Evolutionary conservation across 2,888 invertebrate genomes (phyloP).

Genomic region (Hydraecia micacea): DNA sequence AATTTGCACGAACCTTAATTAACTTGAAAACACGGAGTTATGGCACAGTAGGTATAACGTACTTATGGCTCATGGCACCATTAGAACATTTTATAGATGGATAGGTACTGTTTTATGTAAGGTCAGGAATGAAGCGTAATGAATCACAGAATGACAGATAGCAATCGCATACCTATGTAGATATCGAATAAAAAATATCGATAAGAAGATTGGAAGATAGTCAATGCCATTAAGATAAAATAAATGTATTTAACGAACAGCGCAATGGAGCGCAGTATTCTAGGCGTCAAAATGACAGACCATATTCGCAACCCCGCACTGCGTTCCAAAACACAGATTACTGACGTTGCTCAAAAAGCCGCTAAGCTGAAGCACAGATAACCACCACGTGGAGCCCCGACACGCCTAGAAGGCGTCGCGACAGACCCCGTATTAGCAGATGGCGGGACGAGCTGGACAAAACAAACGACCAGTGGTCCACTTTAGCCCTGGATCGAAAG

Average conservation of each 20-base stretch:
- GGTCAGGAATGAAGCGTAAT: neutral
- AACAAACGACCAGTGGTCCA: neutral
- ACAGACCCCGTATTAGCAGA: neutral
- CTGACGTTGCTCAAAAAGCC: too few relatives aligned
- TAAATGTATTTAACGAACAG: neutral
- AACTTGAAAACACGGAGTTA: slow-evolving; percentile 26
- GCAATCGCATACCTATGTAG: neutral
- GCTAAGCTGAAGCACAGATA: too few relatives aligned
- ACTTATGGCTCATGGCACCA: slow-evolving; percentile 1
- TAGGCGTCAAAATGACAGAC: too few relatives aligned
- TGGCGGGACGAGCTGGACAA: too few relatives aligned
- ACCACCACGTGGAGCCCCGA: neutral
- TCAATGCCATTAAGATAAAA: neutral
- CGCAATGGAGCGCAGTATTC: too few relatives aligned
- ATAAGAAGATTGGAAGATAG: neutral
- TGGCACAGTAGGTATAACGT: neutral
- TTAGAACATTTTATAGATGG: slow-evolving; percentile 17
- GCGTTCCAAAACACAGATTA: too few relatives aligned
- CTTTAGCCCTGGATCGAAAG: neutral
- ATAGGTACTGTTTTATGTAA: neutral
- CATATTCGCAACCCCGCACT: too few relatives aligned
- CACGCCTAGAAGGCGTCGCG: neutral
- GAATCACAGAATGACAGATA: neutral
- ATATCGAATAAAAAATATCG: neutral
- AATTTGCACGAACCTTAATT: slow-evolving; percentile 44